Percentiles rank a stretch among this genome's conserved stretches.
Evolutionary conservation across 2,113 vertebrate genomes (phyloP).

Genomic region (Hiodon tergisus): DNA sequence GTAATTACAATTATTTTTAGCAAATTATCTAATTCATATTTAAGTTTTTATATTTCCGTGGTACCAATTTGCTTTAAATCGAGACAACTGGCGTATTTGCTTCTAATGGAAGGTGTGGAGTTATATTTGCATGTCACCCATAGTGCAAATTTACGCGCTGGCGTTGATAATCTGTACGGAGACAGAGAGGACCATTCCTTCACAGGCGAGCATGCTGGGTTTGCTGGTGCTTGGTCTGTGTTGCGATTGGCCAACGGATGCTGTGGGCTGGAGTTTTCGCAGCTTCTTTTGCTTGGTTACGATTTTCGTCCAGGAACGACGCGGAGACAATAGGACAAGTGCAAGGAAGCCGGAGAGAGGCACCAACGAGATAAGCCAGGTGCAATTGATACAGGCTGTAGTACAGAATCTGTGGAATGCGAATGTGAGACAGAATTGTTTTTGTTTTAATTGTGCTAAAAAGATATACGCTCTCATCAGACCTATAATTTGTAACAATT

Average conservation of each 20-base stretch:
- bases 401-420: not conserved
- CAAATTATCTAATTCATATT: too few species aligned
- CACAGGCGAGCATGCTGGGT: constrained; percentile 11
- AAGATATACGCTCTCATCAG: too few species aligned
- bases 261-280: constrained; percentile 20
- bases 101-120: not conserved
- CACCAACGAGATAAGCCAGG: constrained; percentile 23
- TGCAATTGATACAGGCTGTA: constrained; percentile 32
- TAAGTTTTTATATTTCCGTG: too few species aligned
- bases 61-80: not conserved
- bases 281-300: constrained; percentile 20
- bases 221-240: constrained; percentile 37
- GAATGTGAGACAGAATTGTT: too few species aligned
- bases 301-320: constrained; percentile 46
- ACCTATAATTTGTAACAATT: constrained; percentile 17
- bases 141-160: not conserved
- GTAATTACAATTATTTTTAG: too few species aligned
- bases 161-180: constrained; percentile 57
- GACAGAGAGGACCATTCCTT: constrained; percentile 41
- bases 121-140: not conserved
- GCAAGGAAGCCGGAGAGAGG: constrained; percentile 12
- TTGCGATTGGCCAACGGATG: constrained; percentile 46
- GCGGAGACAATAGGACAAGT: constrained; percentile 57
- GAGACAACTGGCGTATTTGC: not conserved
- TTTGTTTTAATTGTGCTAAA: too few species aligned